phyloP scores from a whole-genome alignment of 2,113 vertebrate genomes.

The Ellobius talpinus region DNA sequence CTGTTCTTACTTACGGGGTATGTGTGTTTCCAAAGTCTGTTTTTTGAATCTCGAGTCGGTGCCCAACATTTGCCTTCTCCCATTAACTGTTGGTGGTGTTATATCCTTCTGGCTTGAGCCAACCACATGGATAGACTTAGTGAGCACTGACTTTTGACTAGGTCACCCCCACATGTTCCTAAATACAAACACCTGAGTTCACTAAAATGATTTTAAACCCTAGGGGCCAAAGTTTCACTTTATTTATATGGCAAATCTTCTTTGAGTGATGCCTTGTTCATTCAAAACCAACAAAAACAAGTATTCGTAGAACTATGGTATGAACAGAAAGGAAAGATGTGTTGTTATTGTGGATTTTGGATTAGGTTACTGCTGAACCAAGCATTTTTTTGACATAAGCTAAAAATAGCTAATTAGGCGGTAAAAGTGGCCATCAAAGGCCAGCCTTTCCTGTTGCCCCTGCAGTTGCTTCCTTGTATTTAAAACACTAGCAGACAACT shows the following conservation, averaged over 20 bases:
- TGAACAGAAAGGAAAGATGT: slow-evolving; percentile 44
- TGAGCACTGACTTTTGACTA: neutral
- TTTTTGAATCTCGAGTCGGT: neutral
- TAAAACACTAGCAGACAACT: slow-evolving; percentile 27
- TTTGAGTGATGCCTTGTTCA: slow-evolving; percentile 26
- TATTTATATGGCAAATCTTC: neutral
- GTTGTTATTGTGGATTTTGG: slow-evolving; percentile 24
- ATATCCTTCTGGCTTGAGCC: neutral
- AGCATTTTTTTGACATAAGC: slow-evolving; percentile 11
- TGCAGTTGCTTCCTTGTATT: slow-evolving; percentile 30
- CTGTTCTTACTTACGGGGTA: neutral
- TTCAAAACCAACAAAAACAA: slow-evolving; percentile 47
- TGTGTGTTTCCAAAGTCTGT: neutral
- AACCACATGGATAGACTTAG: neutral
- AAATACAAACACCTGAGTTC: neutral
- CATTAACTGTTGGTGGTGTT: neutral
- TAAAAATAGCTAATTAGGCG: slow-evolving; percentile 56
- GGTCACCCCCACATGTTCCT: neutral
- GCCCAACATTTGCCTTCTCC: neutral
- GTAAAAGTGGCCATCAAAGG: slow-evolving; percentile 51
- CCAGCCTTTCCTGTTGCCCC: neutral
- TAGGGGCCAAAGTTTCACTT: slow-evolving; percentile 25
- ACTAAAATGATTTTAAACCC: slow-evolving; percentile 10
- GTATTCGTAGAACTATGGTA: neutral
- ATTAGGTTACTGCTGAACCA: slow-evolving; percentile 53